Evolutionary conservation across 2,113 vertebrate genomes (phyloP).

Genomic region (Antechinus stuartii): DNA sequence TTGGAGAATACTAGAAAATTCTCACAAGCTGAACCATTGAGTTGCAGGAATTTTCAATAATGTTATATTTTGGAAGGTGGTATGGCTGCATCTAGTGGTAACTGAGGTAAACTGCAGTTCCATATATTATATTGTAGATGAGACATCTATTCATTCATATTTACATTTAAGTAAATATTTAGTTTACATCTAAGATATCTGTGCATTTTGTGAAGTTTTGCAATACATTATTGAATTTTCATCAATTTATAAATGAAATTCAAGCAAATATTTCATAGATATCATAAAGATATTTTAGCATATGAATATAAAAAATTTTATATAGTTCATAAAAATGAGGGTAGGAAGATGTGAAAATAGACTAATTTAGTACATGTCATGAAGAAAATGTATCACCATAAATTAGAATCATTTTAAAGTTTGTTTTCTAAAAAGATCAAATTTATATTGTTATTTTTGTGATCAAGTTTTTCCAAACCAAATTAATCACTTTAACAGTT

Average conservation of each 20-base stretch:
- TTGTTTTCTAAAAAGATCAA: neutral
- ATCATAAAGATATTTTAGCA: neutral
- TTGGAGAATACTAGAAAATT: neutral
- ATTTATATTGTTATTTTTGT: neutral
- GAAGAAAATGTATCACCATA: neutral
- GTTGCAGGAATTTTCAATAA: accelerated
- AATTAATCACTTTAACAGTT: conserved; percentile 10
- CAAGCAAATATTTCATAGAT: neutral
- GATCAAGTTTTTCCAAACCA: conserved; percentile 20
- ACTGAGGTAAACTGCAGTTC: conserved; percentile 6
- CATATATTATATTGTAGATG: too few species aligned
- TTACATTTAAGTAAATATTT: neutral
- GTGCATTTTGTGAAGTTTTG: neutral
- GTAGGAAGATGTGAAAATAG: neutral
- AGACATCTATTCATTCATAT: neutral
- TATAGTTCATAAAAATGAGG: neutral
- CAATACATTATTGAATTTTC: neutral
- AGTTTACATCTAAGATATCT: neutral
- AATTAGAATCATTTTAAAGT: neutral
- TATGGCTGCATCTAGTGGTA: conserved; percentile 81
- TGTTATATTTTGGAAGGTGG: conserved; percentile 62
- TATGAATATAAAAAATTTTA: neutral
- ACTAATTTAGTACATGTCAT: neutral
- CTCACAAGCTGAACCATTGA: neutral
- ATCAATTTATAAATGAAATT: conserved; percentile 19